Evolutionary conservation across 2,888 invertebrate species (phyloP), one percentile per base, ranked within the genome.

Genomic region (Dryocosmus kuriphilus): DNA sequence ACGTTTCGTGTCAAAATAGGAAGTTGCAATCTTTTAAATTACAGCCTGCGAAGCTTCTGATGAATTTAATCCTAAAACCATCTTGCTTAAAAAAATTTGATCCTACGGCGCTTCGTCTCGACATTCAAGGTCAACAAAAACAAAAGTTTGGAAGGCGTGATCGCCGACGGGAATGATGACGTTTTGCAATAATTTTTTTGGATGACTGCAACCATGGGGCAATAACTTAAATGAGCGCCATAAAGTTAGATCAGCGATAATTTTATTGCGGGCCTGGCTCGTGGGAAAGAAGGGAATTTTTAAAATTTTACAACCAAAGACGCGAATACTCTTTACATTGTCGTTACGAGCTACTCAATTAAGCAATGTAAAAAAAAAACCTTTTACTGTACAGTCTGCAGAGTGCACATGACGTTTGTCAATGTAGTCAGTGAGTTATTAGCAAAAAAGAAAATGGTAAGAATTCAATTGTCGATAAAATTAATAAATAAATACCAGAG

Each of bases 271-370:
- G 51, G 51, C n/a, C 51, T 30, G n/a, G 22, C 55, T 71, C 71
- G 71, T 71, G 71, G 46, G 71, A 71, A 71, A 71, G 71, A 32
- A 30, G 71, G 51, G 51, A 71, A 71, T 71, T 71, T 71, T 71
- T 71, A 14, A 30, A 51, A 30, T 51, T 71, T 71, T 51, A 71
- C 51, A 55, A 71, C 71, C n/a, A 4, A 24, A 46, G 30, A n/a
- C 0, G 51, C 24, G 51, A 27, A 51, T 51, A 71, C 30, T 51
- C 24, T 71, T 51, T 30, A 30, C 9, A 71, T 71, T 71, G 51
- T 51, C 30, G n/a, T 71, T 71, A 51, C 51, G 51, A 71, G 71
- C 46, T 46, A 30, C 51, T 71, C 51, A 71, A 71, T 71, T 71
- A 71, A 55, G 30, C 0, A 30, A 51, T 22, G 24, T 27, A 4